Conservation (phyloP, 2,113 vertebrate genomes). For the Capreolus pygargus region DNA sequence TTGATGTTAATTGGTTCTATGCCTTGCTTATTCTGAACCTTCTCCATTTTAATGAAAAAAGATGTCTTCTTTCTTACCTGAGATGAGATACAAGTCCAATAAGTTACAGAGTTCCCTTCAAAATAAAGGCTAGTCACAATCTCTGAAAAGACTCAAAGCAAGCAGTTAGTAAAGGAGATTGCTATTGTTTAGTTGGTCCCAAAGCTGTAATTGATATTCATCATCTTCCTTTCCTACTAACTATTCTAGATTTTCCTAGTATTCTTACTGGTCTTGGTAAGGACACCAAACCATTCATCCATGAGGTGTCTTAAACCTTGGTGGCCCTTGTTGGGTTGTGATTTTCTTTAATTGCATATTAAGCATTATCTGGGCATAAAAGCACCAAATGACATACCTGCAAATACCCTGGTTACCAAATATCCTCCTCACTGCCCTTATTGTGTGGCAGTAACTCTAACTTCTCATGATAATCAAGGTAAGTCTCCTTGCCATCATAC, state of each 20-base stretch:
- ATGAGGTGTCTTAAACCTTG: neutral
- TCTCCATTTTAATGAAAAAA: neutral
- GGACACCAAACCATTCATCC: neutral
- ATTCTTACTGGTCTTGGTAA: neutral
- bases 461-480: neutral
- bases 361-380: neutral
- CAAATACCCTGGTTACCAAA: neutral
- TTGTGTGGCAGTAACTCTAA: neutral
- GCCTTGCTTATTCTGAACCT: neutral
- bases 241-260: neutral
- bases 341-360: neutral
- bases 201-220: neutral
- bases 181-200: neutral
- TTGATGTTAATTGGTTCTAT: neutral
- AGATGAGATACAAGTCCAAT: neutral
- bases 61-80: neutral
- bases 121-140: neutral
- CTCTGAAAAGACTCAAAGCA: neutral
- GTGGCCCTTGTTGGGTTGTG: neutral
- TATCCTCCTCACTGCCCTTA: neutral
- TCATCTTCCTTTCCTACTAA: neutral
- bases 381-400: neutral
- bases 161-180: neutral
- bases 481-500: neutral
- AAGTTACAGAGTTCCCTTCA: neutral